Base-by-base conservation (phyloP, 2,888 invertebrate species). In the Latrodectus hesperus region DNA sequence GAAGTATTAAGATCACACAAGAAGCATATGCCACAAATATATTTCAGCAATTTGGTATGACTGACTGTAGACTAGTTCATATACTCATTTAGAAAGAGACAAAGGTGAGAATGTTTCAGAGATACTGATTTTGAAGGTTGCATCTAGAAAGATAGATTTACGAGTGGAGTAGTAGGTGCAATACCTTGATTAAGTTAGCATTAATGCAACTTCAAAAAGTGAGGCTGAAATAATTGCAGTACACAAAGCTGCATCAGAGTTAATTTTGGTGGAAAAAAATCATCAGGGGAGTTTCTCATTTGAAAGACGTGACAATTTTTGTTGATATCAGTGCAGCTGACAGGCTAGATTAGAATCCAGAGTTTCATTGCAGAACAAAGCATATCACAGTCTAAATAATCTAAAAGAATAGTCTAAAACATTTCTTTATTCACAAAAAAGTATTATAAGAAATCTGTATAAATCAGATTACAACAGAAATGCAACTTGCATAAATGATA, bases 341-440 rank as follows among this genome's bases (percentile, higher is more conserved):
- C 11, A 73, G 22, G 26, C 53, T 53, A 16, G 52, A 4, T 16
- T 12, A 53, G 49, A 73, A 73, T 11, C 53, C 55, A 22, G 55
- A 53, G 22, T 52, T 26, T 72, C 72, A 72, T 51, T 51, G 72
- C 14, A 72, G 72, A 52, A 72, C 72, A 8, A 51, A 49, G 17
- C 53, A n/a, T n/a, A 52, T 51, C 22, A 1, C 9, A 26, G 11
- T 17, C 22, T 22, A 22, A 22, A 22, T 22, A 22, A 22, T 22
- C 22, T 22, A 22, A 22, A 0, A 22, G 22, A 22, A 22, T 22
- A n/a, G 76, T 91, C 0, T 38, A 6, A 51, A 89, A 26, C 89
- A 89, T 72, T 90, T 90, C 73, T 90, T 80, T 68, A 81, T 83
- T 0, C 26, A 83, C 16, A 76, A 89, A 68, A 22, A 74, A 73